phyloP scores from a whole-genome alignment of 2,113 vertebrate species.

The Rattus rattus region DNA sequence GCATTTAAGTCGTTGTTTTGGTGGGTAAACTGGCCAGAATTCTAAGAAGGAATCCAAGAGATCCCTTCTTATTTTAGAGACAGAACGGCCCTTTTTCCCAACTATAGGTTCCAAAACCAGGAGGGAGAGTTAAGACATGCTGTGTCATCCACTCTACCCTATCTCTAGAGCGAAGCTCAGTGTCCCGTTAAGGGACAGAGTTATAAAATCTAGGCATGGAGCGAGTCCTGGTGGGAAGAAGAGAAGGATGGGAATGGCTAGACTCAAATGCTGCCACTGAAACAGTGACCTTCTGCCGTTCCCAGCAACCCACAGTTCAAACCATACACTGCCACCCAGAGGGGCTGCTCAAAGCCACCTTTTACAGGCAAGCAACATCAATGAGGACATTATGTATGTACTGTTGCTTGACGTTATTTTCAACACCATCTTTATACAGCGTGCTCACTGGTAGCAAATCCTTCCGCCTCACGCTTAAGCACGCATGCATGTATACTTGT shows the following conservation, averaged over 20 bases:
- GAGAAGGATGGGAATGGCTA: background rate
- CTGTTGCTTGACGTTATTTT: background rate
- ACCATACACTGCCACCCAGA: background rate
- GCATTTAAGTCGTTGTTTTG: background rate
- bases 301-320: background rate
- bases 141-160: background rate
- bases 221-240: background rate
- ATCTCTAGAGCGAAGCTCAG: background rate
- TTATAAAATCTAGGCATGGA: background rate
- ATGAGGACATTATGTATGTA: background rate
- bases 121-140: background rate
- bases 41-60: background rate
- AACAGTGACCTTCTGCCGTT: background rate
- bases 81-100: background rate
- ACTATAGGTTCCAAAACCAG: background rate
- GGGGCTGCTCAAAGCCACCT: background rate
- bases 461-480: background rate
- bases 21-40: background rate
- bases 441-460: background rate
- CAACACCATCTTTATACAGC: background rate
- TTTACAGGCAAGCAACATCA: background rate
- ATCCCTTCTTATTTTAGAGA: background rate
- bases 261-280: background rate
- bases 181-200: background rate
- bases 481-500: no score